A percentile compares a stretch with the other conserved stretches of the same genome.
Evolutionary conservation across 2,797 vertebrate genomes (phyloP).

Genomic region (Labeo calbasu): DNA sequence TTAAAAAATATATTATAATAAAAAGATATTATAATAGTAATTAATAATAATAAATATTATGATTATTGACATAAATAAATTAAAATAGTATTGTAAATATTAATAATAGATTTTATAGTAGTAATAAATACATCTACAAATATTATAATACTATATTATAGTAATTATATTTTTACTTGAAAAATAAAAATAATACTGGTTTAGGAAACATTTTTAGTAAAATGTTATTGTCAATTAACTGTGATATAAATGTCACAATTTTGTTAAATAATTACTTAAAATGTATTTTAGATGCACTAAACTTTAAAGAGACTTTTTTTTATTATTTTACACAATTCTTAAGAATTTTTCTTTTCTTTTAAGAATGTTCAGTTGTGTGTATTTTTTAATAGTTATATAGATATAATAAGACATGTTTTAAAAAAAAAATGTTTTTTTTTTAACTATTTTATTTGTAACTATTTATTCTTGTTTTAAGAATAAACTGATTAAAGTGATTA

Average conservation of each 20-base stretch:
- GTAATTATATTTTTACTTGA: too few relatives aligned
- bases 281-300: too few relatives aligned
- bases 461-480: not conserved
- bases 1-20: not conserved
- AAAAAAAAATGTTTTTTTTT: not conserved
- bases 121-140: not conserved
- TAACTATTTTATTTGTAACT: not conserved
- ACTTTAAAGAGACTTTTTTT: too few relatives aligned
- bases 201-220: too few relatives aligned
- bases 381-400: too few relatives aligned
- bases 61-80: too few relatives aligned
- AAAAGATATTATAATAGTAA: not conserved
- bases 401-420: not conserved
- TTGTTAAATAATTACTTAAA: too few relatives aligned
- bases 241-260: not conserved
- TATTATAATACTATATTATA: not conserved
- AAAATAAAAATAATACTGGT: too few relatives aligned
- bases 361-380: too few relatives aligned
- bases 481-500: too few relatives aligned
- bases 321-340: too few relatives aligned
- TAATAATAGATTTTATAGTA: not conserved
- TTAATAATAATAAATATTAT: not conserved
- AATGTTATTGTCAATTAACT: not conserved
- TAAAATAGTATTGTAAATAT: not conserved
- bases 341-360: too few relatives aligned